Conservation (phyloP, 2,888 invertebrate genomes). For the Spisula solida region DNA sequence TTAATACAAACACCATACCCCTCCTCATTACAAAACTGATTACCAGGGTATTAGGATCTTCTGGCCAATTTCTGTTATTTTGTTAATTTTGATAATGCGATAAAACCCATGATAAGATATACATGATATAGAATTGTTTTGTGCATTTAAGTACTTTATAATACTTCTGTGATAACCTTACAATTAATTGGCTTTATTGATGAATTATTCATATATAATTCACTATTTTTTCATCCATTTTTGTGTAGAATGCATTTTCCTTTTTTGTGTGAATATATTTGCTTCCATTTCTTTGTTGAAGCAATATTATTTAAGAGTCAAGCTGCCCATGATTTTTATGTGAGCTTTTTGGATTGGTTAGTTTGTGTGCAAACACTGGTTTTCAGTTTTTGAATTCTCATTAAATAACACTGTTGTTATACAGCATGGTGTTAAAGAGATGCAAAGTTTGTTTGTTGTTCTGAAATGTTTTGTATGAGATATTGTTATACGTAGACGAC, state of each 20-base stretch:
- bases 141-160: too few relatives aligned
- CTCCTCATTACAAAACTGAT: slow-evolving; percentile 1
- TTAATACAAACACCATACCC: not conserved
- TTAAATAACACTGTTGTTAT: slow-evolving; percentile 12
- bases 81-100: not conserved
- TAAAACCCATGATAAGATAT: too few relatives aligned
- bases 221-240: not conserved
- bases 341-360: not conserved
- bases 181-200: not conserved
- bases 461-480: slow-evolving; percentile 13
- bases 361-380: not conserved
- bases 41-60: not conserved
- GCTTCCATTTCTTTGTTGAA: not conserved
- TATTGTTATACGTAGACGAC: slow-evolving; percentile 3
- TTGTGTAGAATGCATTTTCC: not conserved
- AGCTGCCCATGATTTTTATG: not conserved
- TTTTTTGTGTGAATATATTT: not conserved
- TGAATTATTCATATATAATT: not conserved
- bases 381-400: slow-evolving; percentile 4
- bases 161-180: too few relatives aligned
- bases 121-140: too few relatives aligned
- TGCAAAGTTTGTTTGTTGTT: not conserved
- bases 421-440: not conserved
- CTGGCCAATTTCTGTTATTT: not conserved
- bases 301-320: too few relatives aligned